phyloP scores from a whole-genome alignment of 2,113 vertebrate species.

The Pelvicachromis taeniatus region DNA sequence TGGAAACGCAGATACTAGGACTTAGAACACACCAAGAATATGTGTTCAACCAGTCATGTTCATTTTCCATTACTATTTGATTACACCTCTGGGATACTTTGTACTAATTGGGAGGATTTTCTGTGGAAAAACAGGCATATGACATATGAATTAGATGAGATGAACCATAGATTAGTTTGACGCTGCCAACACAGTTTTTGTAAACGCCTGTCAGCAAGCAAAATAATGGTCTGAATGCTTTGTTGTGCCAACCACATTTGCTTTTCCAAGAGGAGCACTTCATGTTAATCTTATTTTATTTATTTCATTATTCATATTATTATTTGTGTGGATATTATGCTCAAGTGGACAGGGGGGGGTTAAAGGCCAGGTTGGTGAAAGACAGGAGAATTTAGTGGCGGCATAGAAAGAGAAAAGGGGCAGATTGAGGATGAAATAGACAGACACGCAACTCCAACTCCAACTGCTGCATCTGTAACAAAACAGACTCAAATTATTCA shows the following conservation, averaged over 20 bases:
- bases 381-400: not conserved
- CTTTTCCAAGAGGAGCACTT: not conserved
- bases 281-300: not conserved
- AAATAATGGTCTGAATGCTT: not conserved
- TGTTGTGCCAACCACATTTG: not conserved
- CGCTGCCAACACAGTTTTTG: too few relatives aligned
- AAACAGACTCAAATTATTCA: not conserved
- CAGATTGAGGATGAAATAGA: not conserved
- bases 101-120: too few relatives aligned
- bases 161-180: too few relatives aligned
- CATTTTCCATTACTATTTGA: too few relatives aligned
- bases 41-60: too few relatives aligned
- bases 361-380: not conserved
- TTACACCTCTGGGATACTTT: too few relatives aligned
- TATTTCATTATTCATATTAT: not conserved
- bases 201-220: not conserved
- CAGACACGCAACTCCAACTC: not conserved
- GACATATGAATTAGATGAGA: too few relatives aligned
- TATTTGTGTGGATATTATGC: not conserved
- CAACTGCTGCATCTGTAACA: not conserved
- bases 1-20: not conserved
- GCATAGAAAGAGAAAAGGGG: not conserved
- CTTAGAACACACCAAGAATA: not conserved
- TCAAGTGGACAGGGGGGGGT: not conserved
- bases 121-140: too few relatives aligned